Evolutionary conservation across 2,888 invertebrate genomes (phyloP).

Genomic region (Sympetrum striolatum): DNA sequence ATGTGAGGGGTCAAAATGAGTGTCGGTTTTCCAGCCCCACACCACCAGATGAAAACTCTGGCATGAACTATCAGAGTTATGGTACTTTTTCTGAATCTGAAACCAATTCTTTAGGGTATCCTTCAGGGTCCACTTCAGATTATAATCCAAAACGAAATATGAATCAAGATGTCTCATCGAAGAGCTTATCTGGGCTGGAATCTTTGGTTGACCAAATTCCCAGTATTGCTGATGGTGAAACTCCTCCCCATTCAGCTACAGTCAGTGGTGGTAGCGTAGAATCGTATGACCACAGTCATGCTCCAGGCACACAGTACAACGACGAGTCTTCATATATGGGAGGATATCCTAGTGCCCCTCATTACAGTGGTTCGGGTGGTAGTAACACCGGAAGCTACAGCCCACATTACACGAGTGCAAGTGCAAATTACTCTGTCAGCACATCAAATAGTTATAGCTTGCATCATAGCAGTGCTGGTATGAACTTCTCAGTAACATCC

Average conservation of each 20-base stretch:
- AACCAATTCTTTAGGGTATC: constrained; percentile 51
- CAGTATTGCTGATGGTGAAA: constrained; percentile 78
- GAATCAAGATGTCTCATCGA: constrained; percentile 79
- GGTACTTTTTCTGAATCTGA: constrained; percentile 53
- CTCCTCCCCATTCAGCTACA: constrained; percentile 50
- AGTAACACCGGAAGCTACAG: constrained; percentile 51
- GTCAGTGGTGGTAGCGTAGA: constrained; percentile 52
- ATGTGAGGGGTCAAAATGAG: constrained; percentile 52
- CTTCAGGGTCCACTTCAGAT: constrained; percentile 49
- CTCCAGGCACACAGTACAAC: constrained; percentile 51
- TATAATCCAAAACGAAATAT: constrained; percentile 49
- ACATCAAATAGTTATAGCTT: constrained; percentile 50
- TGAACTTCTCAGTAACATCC: constrained; percentile 57
- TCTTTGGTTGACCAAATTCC: constrained; percentile 92
- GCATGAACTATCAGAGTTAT: constrained; percentile 53
- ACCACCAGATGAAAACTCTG: constrained; percentile 52
- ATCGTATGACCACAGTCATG: constrained; percentile 50
- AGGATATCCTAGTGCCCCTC: constrained; percentile 50
- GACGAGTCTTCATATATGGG: constrained; percentile 53
- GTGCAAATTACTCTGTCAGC: constrained; percentile 52
- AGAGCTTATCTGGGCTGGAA: constrained; percentile 85
- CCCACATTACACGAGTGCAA: constrained; percentile 50
- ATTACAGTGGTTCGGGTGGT: constrained; percentile 52
- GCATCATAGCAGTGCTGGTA: constrained; percentile 53
- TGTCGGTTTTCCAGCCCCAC: constrained; percentile 64